Evolutionary conservation across 2,888 invertebrate genomes (phyloP), one percentile per base, ranked within the genome.

Genomic region (Mesorhabditis sp.): DNA sequence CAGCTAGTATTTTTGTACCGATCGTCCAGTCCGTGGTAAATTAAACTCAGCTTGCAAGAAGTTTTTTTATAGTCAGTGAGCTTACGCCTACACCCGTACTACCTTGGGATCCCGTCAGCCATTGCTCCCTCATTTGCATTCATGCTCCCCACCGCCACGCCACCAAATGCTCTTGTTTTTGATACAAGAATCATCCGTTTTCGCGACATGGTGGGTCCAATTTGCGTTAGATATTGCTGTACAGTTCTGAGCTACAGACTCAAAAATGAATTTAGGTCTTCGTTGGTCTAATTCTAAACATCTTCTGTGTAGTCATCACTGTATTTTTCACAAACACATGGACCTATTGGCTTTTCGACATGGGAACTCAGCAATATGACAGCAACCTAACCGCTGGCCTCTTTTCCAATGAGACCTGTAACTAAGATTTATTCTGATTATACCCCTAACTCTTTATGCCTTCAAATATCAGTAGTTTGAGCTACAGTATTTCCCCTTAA

Each of bases 91-190:
- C 80, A 87, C 73, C 87, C 87, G 0, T 45, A 86, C 65, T 87
- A 86, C 64, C 72, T 87, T 45, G 86, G 86, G 82, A 45, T 86
- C 43, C 86, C 87, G 5, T 79, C 85, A 4, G 77, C 86, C 1
- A 71, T 86, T 44, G 80, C 83, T 62, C 85, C 86, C 68, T 87
- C 86, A 0, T 86, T 83, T 67, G 80, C 84, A 28, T 89, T 88
- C 71, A 87, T 88, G 73, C 79, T 89, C 7, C 89, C 89, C 0
- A 89, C 89, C 7, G 89, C 89, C 3, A 89, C 89, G 4, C 89
- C 89, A 5, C 89, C 89, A 1, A 90, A 90, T 76, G 87, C 89
- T 1, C 86, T 89, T 3, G 86, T 89, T n/a, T 78, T 72, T 84
- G 86, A 69, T 45, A 72, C 75, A 3, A 72, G 70, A 45, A 63